These are phyloP conservation scores for Onchidella celtica DNA, from an alignment of 2,888 invertebrate species.

Conservation along the genomic window DNA sequence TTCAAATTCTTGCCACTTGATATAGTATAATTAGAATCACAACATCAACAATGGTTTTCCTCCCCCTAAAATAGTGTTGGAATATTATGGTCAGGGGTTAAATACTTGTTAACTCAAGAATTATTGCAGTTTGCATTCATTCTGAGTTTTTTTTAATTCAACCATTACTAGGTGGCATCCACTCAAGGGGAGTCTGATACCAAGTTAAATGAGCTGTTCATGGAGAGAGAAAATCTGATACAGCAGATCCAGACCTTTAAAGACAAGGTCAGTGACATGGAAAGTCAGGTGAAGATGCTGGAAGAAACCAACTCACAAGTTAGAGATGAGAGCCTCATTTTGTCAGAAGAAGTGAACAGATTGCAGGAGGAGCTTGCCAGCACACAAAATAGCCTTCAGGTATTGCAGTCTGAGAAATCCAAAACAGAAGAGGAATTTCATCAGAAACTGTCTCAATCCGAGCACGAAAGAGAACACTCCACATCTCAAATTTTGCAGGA, in stretches of 20 bases:
- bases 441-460: conserved; percentile 52
- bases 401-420: conserved; percentile 51
- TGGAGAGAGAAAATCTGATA: conserved; percentile 39
- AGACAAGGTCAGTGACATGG: conserved; percentile 43
- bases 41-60: too few species aligned
- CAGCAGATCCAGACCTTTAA: conserved; percentile 35
- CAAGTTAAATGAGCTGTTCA: conserved; percentile 25
- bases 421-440: conserved; percentile 54
- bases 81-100: too few species aligned
- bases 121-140: too few species aligned
- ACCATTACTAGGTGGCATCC: conserved; percentile 29
- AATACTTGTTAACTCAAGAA: too few species aligned
- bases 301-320: conserved; percentile 34
- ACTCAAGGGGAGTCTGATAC: conserved; percentile 34
- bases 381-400: conserved; percentile 50
- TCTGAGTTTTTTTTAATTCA: too few species aligned
- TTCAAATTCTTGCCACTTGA: too few species aligned
- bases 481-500: conserved; percentile 37
- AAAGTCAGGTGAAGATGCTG: conserved; percentile 34
- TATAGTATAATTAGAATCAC: too few species aligned
- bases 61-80: too few species aligned
- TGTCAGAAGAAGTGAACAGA: conserved; percentile 51
- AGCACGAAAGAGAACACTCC: conserved; percentile 53
- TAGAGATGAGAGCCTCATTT: conserved; percentile 30
- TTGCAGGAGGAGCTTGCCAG: conserved; percentile 53